Conservation (phyloP, 1,140 invertebrate genomes). For the Parapsyche elsis region DNA sequence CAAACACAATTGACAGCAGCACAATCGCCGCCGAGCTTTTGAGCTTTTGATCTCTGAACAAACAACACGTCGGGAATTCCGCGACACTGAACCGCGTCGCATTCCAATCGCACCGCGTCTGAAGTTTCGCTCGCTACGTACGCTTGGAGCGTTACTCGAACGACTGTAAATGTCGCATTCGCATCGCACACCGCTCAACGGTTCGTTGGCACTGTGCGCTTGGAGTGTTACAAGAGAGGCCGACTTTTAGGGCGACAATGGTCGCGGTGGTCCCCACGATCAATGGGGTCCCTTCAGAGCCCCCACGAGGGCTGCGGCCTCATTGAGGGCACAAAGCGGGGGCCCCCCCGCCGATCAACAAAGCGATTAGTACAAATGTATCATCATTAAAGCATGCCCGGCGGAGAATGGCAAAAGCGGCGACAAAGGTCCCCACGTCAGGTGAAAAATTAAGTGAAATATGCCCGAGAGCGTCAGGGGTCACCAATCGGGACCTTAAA, state of each 20-base stretch:
- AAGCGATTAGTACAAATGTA: conserved; percentile 48
- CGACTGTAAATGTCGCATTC: neutral
- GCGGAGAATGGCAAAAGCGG: conserved; percentile 43
- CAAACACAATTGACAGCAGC: conserved; percentile 19
- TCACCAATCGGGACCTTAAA: neutral
- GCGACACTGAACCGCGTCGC: neutral
- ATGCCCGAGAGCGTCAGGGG: conserved; percentile 9
- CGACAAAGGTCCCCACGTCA: conserved; percentile 44
- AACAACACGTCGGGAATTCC: no score
- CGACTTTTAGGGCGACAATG: neutral
- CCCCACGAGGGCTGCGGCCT: neutral
- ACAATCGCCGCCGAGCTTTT: neutral
- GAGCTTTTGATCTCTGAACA: neutral
- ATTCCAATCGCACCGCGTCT: neutral
- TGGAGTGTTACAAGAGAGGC: neutral
- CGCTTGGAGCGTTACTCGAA: neutral
- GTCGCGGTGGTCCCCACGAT: neutral
- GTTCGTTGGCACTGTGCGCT: neutral
- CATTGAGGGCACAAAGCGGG: conserved; percentile 20
- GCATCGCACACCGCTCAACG: neutral
- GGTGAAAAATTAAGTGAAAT: conserved; percentile 48
- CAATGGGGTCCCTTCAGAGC: conserved; percentile 1
- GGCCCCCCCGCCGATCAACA: conserved; percentile 30
- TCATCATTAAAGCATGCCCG: conserved; percentile 46
- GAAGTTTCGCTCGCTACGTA: neutral